phyloP scores from a whole-genome alignment of 2,888 invertebrate species.

The Portevinia maculata region DNA sequence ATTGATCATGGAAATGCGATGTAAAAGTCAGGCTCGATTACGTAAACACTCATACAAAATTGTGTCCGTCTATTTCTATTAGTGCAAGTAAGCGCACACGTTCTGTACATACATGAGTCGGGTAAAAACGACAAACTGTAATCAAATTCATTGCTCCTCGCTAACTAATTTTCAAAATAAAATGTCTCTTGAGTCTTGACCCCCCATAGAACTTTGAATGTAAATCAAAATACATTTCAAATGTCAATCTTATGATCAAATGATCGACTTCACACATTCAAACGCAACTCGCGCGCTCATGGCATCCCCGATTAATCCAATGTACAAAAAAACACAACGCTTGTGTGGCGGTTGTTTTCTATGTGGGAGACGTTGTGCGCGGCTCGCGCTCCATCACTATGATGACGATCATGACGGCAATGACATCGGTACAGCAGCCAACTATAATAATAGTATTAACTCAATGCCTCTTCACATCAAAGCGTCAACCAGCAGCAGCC shows the following conservation, averaged over 20 bases:
- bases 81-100: too few species aligned
- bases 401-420: slow-evolving; percentile 43
- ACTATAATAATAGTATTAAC: too few species aligned
- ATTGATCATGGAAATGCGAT: too few species aligned
- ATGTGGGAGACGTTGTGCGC: slow-evolving; percentile 50
- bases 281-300: slow-evolving; percentile 42
- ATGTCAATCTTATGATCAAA: slow-evolving; percentile 66
- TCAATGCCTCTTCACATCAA: slow-evolving; percentile 21
- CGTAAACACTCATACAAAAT: too few species aligned
- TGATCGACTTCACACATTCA: slow-evolving; percentile 62
- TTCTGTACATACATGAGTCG: too few species aligned
- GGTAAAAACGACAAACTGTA: too few species aligned
- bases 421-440: slow-evolving; percentile 65
- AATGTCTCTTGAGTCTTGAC: slow-evolving; percentile 36
- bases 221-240: slow-evolving; percentile 69
- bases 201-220: slow-evolving; percentile 63
- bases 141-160: slow-evolving; percentile 18
- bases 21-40: too few species aligned
- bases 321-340: slow-evolving; percentile 40
- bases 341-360: slow-evolving; percentile 58
- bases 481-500: slow-evolving; percentile 3
- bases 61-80: too few species aligned
- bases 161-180: slow-evolving; percentile 8
- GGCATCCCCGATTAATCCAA: slow-evolving; percentile 59
- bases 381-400: slow-evolving; percentile 32